A percentile compares a stretch with the other conserved stretches of the same genome.
phyloP scores from a whole-genome alignment of 2,888 invertebrate genomes.

The Azorinus chamasolen region DNA sequence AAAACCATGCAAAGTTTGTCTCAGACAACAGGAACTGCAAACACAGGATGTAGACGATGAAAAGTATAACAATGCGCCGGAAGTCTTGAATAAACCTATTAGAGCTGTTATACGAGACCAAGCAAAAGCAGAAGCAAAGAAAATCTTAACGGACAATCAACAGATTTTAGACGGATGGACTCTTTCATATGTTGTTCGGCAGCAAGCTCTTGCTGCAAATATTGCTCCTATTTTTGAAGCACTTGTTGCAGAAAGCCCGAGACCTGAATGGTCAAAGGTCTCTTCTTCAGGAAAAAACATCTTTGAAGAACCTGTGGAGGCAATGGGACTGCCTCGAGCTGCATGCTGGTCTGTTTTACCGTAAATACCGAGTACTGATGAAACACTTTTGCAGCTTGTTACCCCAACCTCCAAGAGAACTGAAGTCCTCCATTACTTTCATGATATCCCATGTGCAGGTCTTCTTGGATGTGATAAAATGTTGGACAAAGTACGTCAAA shows the following conservation, averaged over 20 bases:
- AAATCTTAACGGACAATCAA: not conserved
- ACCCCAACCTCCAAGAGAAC: not conserved
- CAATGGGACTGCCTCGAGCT: slow-evolving; percentile 29
- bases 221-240: not conserved
- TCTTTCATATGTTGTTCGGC: not conserved
- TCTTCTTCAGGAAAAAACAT: not conserved
- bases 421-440: slow-evolving; percentile 18
- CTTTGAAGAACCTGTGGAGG: slow-evolving; percentile 23
- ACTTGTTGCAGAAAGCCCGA: not conserved
- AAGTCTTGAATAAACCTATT: not conserved
- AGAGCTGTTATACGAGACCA: not conserved
- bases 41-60: not conserved
- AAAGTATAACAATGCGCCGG: not conserved
- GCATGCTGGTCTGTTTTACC: slow-evolving; percentile 14
- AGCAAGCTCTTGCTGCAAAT: not conserved
- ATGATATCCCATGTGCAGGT: slow-evolving; percentile 20
- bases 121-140: not conserved
- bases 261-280: slow-evolving; percentile 19
- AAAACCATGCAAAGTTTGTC: slow-evolving; percentile 21
- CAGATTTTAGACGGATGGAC: not conserved
- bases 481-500: slow-evolving; percentile 4
- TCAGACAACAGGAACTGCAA: not conserved
- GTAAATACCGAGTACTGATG: slow-evolving; percentile 2
- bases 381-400: too few species aligned
- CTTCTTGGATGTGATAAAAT: slow-evolving; percentile 19